Percentiles rank a stretch among this genome's conserved stretches.
Evolutionary conservation across 1,140 invertebrate genomes (phyloP).

Genomic region (Parasteatoda tepidariorum): DNA sequence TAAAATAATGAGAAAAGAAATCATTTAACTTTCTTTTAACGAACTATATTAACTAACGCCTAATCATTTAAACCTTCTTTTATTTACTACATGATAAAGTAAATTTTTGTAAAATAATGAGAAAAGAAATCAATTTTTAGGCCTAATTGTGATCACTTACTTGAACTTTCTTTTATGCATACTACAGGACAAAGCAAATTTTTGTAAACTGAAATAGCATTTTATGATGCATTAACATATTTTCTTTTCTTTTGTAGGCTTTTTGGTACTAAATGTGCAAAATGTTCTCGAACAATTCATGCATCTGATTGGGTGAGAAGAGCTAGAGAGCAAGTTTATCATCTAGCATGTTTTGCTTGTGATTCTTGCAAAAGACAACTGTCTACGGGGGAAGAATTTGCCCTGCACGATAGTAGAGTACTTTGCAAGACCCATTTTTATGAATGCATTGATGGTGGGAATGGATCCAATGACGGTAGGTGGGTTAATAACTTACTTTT

Average conservation of each 20-base stretch:
- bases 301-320: constrained; percentile 97
- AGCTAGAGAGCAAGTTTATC: constrained; percentile 93
- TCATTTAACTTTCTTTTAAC: too few species aligned
- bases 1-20: too few species aligned
- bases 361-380: constrained; percentile 96
- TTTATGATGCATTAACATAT: too few species aligned
- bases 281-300: constrained; percentile 91
- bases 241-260: constrained; percentile 77
- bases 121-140: too few species aligned
- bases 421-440: constrained; percentile 70
- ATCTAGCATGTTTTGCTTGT: constrained; percentile 98
- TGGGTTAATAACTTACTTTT: constrained; percentile 52
- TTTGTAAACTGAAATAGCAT: too few species aligned
- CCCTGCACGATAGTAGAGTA: constrained; percentile 75
- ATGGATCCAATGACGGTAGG: constrained; percentile 61
- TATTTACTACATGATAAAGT: too few species aligned
- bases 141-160: too few species aligned
- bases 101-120: too few species aligned
- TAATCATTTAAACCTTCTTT: too few species aligned
- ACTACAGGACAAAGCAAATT: too few species aligned
- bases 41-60: too few species aligned
- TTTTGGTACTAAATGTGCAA: constrained; percentile 96
- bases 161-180: too few species aligned
- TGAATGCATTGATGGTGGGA: constrained; percentile 62
- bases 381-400: constrained; percentile 97